These are phyloP conservation scores for Synanthedon formicaeformis DNA, from an alignment of 2,888 invertebrate genomes.

Conservation along the genomic window DNA sequence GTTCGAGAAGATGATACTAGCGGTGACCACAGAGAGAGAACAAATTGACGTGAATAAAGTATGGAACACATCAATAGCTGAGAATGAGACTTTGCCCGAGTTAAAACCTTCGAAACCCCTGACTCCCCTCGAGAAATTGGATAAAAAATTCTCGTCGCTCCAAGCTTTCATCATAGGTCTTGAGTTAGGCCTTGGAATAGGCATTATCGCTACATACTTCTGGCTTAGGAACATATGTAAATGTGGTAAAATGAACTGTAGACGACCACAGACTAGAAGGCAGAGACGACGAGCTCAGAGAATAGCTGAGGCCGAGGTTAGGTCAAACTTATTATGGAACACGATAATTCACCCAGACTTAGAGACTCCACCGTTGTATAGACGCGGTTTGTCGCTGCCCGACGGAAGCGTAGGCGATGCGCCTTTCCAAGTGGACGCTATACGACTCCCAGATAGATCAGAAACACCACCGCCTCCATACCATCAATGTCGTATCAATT, in stretches of 20 bases:
- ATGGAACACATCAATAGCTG: conserved; percentile 44
- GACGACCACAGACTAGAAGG: conserved; percentile 25
- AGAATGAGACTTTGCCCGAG: conserved; percentile 18
- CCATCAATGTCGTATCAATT: conserved; percentile 43
- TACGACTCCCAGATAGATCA: conserved; percentile 33
- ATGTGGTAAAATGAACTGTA: conserved; percentile 32
- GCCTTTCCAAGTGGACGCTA: conserved; percentile 37
- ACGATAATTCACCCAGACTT: conserved; percentile 40
- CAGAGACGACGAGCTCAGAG: conserved; percentile 28
- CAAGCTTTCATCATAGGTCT: conserved; percentile 56
- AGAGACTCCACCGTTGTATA: conserved; percentile 50
- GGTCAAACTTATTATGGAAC: conserved; percentile 50
- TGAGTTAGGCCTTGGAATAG: conserved; percentile 52
- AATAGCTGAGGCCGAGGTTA: conserved; percentile 28
- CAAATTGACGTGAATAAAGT: conserved; percentile 45
- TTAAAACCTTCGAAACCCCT: conserved; percentile 19
- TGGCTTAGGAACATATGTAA: conserved; percentile 49
- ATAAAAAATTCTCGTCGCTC: conserved; percentile 51
- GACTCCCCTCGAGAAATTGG: conserved; percentile 49
- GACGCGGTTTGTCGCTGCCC: conserved; percentile 42
- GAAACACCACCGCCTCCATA: conserved; percentile 66
- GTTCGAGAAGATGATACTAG: conserved; percentile 68
- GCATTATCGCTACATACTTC: conserved; percentile 52
- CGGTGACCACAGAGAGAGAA: conserved; percentile 41
- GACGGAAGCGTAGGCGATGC: conserved; percentile 21